A percentile compares a stretch with the other conserved stretches of the same genome.
Conservation (phyloP, 2,797 vertebrate genomes). For the Mycteria americana region DNA sequence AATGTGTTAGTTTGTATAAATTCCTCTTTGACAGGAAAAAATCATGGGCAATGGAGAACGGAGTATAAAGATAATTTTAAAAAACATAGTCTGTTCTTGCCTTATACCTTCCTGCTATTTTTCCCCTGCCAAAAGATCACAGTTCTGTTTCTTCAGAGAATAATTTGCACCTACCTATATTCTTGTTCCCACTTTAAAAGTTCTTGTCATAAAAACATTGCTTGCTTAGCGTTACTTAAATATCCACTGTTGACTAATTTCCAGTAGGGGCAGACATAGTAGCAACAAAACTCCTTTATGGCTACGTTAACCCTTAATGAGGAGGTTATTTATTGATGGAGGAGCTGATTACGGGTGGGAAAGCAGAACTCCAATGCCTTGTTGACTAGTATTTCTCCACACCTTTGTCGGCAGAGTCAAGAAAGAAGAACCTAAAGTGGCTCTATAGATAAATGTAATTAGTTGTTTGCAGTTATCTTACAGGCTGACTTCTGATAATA, state of each 20-base stretch:
- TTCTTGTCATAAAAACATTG: background rate
- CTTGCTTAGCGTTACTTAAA: background rate
- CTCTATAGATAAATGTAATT: background rate
- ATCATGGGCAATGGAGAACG: background rate
- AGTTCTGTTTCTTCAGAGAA: background rate
- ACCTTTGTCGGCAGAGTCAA: background rate
- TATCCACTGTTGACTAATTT: background rate
- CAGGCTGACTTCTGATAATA: background rate
- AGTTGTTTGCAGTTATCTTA: background rate
- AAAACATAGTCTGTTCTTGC: background rate
- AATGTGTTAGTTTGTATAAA: background rate
- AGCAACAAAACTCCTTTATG: background rate
- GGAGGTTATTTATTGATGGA: background rate
- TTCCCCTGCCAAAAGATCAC: background rate
- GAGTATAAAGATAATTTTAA: background rate
- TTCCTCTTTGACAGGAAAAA: background rate
- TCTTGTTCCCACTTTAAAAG: background rate
- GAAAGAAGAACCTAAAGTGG: background rate
- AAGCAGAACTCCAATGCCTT: background rate
- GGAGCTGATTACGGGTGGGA: background rate
- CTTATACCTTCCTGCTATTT: background rate
- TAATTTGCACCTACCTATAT: background rate
- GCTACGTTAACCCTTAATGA: background rate
- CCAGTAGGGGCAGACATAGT: background rate
- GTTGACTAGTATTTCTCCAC: background rate